phyloP scores from a whole-genome alignment of 1,140 invertebrate species.

The Cyclina sinensis region DNA sequence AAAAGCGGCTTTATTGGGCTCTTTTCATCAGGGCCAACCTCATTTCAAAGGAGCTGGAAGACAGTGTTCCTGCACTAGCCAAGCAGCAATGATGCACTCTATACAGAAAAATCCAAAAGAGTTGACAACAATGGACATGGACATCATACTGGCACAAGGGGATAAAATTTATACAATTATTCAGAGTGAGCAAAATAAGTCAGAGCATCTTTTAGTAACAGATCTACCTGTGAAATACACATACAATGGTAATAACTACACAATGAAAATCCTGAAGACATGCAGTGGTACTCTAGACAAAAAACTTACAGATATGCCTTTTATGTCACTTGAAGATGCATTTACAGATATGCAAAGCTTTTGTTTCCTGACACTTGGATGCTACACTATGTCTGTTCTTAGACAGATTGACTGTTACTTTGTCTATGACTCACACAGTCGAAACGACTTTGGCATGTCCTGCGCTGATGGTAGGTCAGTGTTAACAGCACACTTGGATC shows the following conservation, averaged over 20 bases:
- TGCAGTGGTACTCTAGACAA: background rate
- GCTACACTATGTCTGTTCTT: background rate
- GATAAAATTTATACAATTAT: background rate
- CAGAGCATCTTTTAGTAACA: background rate
- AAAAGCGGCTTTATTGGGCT: background rate
- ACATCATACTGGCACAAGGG: background rate
- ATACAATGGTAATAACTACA: background rate
- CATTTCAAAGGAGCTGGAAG: background rate
- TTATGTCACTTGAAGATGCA: background rate
- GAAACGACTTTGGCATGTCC: background rate
- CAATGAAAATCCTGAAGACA: background rate
- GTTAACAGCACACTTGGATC: background rate
- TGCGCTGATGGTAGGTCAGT: background rate
- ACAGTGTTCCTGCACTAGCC: background rate
- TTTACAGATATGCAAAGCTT: background rate
- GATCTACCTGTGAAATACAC: background rate
- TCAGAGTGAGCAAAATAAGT: background rate
- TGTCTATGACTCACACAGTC: background rate
- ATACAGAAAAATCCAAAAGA: background rate
- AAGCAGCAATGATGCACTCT: background rate
- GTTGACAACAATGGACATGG: background rate
- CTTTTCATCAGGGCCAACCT: background rate
- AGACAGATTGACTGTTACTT: background rate
- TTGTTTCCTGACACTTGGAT: background rate
- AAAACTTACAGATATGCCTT: background rate